These are phyloP conservation scores for Lagocephalus sceleratus DNA, from an alignment of 2,797 vertebrate genomes.

Conservation along the genomic window DNA sequence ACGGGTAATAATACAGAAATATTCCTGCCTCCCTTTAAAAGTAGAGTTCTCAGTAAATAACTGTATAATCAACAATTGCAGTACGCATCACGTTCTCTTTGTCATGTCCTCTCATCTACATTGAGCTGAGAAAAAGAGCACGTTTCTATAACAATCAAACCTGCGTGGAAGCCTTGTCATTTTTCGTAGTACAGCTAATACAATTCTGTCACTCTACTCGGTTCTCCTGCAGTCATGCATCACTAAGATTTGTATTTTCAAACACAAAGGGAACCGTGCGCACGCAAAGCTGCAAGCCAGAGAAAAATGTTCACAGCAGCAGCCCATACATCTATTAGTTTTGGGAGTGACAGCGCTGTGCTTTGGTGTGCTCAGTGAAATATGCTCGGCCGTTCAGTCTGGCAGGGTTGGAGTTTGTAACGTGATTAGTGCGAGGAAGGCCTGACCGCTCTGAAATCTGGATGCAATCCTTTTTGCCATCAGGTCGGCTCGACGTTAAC, in stretches of 20 bases:
- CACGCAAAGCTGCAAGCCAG: slow-evolving; percentile 14
- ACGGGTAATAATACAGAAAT: too few species aligned
- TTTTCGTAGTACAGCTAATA: slow-evolving; percentile 13
- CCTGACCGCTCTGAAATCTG: slow-evolving; percentile 26
- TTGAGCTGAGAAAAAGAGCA: not conserved
- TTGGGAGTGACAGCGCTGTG: slow-evolving; percentile 52
- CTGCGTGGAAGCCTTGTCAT: not conserved
- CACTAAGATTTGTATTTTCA: slow-evolving; percentile 16
- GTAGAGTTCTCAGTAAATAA: too few species aligned
- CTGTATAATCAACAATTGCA: too few species aligned
- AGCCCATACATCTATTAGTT: slow-evolving; percentile 31
- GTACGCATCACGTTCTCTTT: not conserved
- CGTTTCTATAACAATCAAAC: too few species aligned
- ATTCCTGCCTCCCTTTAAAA: not conserved
- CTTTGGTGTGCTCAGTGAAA: slow-evolving; percentile 50
- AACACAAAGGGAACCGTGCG: slow-evolving; percentile 14
- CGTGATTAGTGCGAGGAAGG: slow-evolving; percentile 36
- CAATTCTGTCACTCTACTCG: not conserved
- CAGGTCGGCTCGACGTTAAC: slow-evolving; percentile 22
- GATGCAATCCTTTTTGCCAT: slow-evolving; percentile 21
- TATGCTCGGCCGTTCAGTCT: slow-evolving; percentile 32
- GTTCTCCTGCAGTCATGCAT: slow-evolving; percentile 8
- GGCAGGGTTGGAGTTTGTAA: slow-evolving; percentile 34
- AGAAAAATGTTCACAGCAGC: slow-evolving; percentile 13
- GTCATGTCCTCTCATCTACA: slow-evolving; percentile 1